A percentile compares a stretch with the other conserved stretches of the same genome.
These are phyloP conservation scores for Yponomeuta plumbellus DNA, from an alignment of 2,888 invertebrate genomes.

Conservation along the genomic window DNA sequence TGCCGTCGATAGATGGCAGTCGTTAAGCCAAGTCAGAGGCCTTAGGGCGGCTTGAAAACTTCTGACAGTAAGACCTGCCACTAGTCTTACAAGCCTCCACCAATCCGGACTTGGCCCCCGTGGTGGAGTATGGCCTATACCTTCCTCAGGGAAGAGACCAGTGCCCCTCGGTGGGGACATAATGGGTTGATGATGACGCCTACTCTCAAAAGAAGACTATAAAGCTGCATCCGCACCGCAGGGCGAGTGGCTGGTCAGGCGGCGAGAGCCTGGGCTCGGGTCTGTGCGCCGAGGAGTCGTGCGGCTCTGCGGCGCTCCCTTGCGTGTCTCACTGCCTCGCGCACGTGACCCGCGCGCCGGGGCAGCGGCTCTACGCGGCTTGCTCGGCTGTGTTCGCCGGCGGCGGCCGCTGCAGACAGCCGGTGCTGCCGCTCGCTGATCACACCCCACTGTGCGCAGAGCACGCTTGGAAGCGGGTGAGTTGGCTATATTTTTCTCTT, in stretches of 20 bases:
- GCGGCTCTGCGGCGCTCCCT: conserved; percentile 65
- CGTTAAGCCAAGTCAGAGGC: too few species aligned
- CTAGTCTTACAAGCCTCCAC: too few species aligned
- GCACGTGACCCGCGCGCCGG: conserved; percentile 90
- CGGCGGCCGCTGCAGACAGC: conserved; percentile 64
- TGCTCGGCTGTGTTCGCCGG: conserved; percentile 72
- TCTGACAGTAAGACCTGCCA: too few species aligned
- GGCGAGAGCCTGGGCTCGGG: conserved; percentile 41
- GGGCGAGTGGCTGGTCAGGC: conserved; percentile 49
- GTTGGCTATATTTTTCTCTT: neutral
- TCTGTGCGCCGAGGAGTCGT: conserved; percentile 46
- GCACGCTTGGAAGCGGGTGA: conserved; percentile 87
- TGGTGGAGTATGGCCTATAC: too few species aligned
- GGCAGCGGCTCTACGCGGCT: conserved; percentile 82
- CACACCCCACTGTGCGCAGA: conserved; percentile 90
- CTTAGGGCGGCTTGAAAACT: too few species aligned
- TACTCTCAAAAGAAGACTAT: too few species aligned
- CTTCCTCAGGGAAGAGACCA: too few species aligned
- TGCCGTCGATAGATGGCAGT: too few species aligned
- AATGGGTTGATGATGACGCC: too few species aligned
- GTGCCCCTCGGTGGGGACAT: too few species aligned
- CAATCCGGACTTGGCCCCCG: too few species aligned
- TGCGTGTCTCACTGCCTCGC: conserved; percentile 88
- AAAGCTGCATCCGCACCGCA: neutral
- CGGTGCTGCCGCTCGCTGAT: conserved; percentile 60